Conservation (phyloP, 2,888 invertebrate species). For the Clusia tigrina region DNA sequence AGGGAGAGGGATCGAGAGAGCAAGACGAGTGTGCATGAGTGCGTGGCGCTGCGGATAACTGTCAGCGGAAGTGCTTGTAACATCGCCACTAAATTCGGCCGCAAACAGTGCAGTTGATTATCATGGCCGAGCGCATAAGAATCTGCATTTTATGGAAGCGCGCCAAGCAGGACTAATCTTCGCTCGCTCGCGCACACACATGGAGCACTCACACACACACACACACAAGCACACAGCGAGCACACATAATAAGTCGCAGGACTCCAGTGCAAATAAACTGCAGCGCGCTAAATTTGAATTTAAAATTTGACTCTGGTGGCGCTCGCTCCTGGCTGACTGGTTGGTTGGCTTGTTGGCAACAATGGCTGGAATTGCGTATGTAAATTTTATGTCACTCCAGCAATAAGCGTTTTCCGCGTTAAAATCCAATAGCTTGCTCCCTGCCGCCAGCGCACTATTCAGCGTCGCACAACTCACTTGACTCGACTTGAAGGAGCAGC, state of each 20-base stretch:
- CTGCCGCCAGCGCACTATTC: neutral
- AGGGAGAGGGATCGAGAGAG: neutral
- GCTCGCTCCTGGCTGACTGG: too few species aligned
- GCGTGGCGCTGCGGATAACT: constrained; percentile 14
- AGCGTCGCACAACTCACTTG: neutral
- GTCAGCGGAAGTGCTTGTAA: constrained; percentile 44
- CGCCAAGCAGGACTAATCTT: neutral
- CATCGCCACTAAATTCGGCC: constrained; percentile 51
- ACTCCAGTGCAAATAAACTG: neutral
- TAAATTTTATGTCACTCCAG: constrained; percentile 50
- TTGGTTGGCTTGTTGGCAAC: constrained; percentile 45
- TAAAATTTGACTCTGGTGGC: too few species aligned
- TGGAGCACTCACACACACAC: too few species aligned
- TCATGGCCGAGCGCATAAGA: constrained; percentile 43
- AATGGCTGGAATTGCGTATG: constrained; percentile 57
- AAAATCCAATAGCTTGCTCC: too few species aligned
- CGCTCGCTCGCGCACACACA: too few species aligned
- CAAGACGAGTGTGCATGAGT: constrained; percentile 11
- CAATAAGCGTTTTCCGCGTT: neutral
- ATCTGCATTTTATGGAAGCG: constrained; percentile 32
- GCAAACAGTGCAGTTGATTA: constrained; percentile 50
- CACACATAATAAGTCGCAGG: too few species aligned
- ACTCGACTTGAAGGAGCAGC: too few species aligned
- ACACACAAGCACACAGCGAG: too few species aligned
- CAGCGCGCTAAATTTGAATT: constrained; percentile 15